These are phyloP conservation scores for Drosophila kepulauana DNA, from an alignment of 1,140 invertebrate genomes.

Conservation along the genomic window DNA sequence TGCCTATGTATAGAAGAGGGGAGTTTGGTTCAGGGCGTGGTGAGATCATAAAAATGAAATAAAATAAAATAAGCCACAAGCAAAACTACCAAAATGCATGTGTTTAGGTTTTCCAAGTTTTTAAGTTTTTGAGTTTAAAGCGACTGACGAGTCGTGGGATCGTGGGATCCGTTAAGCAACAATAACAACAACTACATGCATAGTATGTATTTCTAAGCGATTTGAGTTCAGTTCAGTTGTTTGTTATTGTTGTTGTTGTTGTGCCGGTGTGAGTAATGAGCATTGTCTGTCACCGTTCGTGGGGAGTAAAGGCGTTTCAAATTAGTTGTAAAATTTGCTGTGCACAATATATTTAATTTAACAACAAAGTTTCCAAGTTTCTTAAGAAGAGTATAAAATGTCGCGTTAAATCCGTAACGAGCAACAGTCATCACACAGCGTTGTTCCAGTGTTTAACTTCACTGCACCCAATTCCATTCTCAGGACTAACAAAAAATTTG, in stretches of 20 bases:
- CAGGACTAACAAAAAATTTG: slow-evolving; percentile 4
- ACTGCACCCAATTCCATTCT: neutral
- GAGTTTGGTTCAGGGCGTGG: slow-evolving; percentile 1
- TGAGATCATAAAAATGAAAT: slow-evolving; percentile 40
- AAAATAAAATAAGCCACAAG: slow-evolving; percentile 24
- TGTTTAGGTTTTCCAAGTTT: slow-evolving; percentile 29
- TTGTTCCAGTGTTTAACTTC: slow-evolving; percentile 41
- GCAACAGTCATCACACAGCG: slow-evolving; percentile 55
- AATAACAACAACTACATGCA: slow-evolving; percentile 1
- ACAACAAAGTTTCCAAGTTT: slow-evolving; percentile 21
- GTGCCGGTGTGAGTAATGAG: slow-evolving; percentile 63
- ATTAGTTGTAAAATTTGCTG: slow-evolving; percentile 65
- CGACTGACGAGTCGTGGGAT: slow-evolving; percentile 48
- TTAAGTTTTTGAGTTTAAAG: slow-evolving; percentile 39
- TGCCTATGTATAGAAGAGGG: neutral
- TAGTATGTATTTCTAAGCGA: slow-evolving; percentile 46
- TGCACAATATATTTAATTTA: slow-evolving; percentile 47
- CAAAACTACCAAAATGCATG: slow-evolving; percentile 38
- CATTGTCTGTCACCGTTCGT: slow-evolving; percentile 56
- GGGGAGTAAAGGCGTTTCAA: slow-evolving; percentile 46
- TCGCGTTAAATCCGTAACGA: slow-evolving; percentile 11
- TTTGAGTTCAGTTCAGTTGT: slow-evolving; percentile 45
- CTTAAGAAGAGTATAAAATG: slow-evolving; percentile 65
- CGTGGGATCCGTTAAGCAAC: slow-evolving; percentile 48
- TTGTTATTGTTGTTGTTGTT: no score